Percentiles rank a stretch among this genome's conserved stretches.
phyloP scores from a whole-genome alignment of 2,888 invertebrate species.

The Lamproptera curius region DNA sequence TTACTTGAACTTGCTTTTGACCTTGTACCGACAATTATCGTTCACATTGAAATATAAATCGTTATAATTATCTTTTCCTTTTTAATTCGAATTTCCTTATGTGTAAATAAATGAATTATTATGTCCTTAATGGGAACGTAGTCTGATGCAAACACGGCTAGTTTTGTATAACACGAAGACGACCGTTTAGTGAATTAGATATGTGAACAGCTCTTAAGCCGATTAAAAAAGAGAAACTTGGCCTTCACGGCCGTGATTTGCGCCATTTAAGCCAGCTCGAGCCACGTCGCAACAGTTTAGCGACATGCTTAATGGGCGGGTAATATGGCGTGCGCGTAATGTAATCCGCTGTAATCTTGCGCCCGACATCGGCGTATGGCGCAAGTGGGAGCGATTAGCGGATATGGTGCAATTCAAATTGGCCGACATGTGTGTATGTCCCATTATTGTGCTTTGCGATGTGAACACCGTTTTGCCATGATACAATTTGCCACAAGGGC shows the following conservation, averaged over 20 bases:
- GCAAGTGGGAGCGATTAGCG: constrained; percentile 10
- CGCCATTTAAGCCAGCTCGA: constrained; percentile 13
- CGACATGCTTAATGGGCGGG: constrained; percentile 34
- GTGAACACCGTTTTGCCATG: neutral
- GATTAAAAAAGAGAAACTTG: constrained; percentile 6
- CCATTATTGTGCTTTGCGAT: neutral
- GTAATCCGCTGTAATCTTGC: constrained; percentile 33
- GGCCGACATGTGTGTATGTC: constrained; percentile 20
- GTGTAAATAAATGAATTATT: no score
- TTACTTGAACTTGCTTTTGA: no score
- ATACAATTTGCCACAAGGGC: neutral
- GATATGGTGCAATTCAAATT: constrained; percentile 28
- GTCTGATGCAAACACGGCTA: no score
- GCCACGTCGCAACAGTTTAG: constrained; percentile 27
- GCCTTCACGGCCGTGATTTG: constrained; percentile 6
- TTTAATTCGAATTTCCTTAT: no score
- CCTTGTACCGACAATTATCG: no score
- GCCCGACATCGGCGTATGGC: constrained; percentile 11
- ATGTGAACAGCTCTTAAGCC: no score
- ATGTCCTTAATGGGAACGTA: no score
- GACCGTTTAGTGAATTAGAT: neutral
- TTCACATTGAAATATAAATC: no score
- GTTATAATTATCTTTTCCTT: no score
- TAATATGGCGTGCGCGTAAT: constrained; percentile 33
- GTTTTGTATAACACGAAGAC: neutral